A percentile compares a stretch with the other conserved stretches of the same genome.
Evolutionary conservation across 2,888 invertebrate species (phyloP).

Genomic region (Thera obeliscata): DNA sequence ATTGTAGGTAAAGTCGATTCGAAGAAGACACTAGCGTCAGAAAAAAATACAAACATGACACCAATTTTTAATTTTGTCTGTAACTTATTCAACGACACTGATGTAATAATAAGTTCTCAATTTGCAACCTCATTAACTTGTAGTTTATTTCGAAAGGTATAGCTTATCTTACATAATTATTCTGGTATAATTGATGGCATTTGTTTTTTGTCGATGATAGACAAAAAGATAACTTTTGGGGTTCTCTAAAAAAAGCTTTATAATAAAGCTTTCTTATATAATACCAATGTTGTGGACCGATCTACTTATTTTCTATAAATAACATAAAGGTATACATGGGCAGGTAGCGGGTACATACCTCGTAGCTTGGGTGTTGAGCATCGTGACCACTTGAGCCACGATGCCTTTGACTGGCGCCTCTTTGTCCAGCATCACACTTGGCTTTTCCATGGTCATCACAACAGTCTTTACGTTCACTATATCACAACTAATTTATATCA

Average conservation of each 20-base stretch:
- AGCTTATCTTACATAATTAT: no score
- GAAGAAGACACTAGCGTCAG: neutral
- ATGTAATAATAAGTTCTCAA: conserved; percentile 42
- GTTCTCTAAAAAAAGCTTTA: no score
- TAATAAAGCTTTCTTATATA: no score
- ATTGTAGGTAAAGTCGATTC: no score
- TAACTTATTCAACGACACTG: conserved; percentile 36
- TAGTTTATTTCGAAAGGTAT: no score
- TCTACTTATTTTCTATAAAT: no score
- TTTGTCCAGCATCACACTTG: conserved; percentile 67
- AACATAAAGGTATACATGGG: no score
- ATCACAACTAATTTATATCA: conserved; percentile 39
- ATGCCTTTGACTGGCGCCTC: conserved; percentile 80
- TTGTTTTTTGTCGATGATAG: conserved; percentile 5
- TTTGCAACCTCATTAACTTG: conserved; percentile 39
- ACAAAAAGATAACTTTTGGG: neutral
- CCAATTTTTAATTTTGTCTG: conserved; percentile 27
- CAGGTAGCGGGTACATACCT: conserved; percentile 61
- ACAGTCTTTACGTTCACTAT: conserved; percentile 39
- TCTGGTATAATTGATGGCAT: neutral
- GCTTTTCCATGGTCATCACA: conserved; percentile 75
- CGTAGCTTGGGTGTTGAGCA: conserved; percentile 80
- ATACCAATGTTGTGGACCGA: no score
- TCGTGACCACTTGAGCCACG: conserved; percentile 81
- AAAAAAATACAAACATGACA: conserved; percentile 31